A percentile compares a stretch with the other conserved stretches of the same genome.
Conservation (phyloP, 2,888 invertebrate genomes). For the Charanyca ferruginea region DNA sequence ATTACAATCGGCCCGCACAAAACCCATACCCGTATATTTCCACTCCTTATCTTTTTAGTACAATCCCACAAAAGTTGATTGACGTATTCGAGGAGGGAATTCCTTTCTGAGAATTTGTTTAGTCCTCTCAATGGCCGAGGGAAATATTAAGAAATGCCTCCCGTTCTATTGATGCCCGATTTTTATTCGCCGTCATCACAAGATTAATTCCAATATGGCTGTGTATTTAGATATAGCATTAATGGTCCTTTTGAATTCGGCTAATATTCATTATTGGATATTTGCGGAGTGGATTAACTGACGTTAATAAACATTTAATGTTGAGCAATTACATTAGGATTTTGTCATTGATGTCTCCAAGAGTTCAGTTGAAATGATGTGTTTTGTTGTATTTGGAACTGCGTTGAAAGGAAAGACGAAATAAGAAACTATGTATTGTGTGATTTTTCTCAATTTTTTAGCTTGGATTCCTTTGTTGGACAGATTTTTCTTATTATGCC, state of each 20-base stretch:
- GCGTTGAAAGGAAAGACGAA: not conserved
- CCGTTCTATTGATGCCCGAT: conserved; percentile 71
- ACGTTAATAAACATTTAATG: conserved; percentile 53
- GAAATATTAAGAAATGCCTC: conserved; percentile 80
- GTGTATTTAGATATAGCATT: conserved; percentile 60
- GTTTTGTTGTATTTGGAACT: conserved; percentile 18
- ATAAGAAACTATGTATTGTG: conserved; percentile 4
- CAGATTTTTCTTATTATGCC: not conserved
- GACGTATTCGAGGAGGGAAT: conserved; percentile 81
- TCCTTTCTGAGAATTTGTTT: conserved; percentile 84
- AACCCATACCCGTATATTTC: conserved; percentile 50
- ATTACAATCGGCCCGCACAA: conserved; percentile 7
- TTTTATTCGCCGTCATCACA: conserved; percentile 71
- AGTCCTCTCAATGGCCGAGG: conserved; percentile 77
- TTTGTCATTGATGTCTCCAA: conserved; percentile 30
- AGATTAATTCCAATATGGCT: conserved; percentile 71
- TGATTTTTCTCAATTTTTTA: not conserved
- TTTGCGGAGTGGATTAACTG: conserved; percentile 59
- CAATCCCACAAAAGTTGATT: conserved; percentile 84
- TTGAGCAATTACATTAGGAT: conserved; percentile 47
- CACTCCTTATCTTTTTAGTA: conserved; percentile 76
- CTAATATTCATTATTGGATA: conserved; percentile 63
- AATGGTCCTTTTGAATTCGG: conserved; percentile 63
- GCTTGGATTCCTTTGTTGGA: not conserved
- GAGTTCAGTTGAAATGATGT: conserved; percentile 9